These are phyloP conservation scores for Cryptomyrus ogoouensis DNA, from an alignment of 2,113 vertebrate genomes.

Conservation along the genomic window DNA sequence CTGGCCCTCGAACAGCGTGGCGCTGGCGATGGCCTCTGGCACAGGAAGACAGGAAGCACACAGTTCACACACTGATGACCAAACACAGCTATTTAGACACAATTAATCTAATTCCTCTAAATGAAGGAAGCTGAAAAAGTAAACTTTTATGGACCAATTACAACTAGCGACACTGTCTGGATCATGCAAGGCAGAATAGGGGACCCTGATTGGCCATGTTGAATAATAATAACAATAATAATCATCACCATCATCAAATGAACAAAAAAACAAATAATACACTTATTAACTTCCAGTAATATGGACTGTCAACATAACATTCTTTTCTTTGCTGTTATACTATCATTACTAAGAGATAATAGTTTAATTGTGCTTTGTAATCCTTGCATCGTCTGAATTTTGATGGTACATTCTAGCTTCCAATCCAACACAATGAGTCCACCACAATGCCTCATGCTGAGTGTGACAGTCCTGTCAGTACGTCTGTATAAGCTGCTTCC, in stretches of 20 bases:
- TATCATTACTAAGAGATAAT: neutral
- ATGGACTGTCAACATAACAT: neutral
- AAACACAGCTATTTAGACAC: neutral
- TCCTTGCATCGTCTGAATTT: neutral
- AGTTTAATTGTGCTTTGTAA: neutral
- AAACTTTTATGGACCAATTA: neutral
- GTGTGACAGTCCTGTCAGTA: neutral
- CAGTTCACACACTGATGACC: neutral
- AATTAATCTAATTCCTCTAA: neutral
- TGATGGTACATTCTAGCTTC: neutral
- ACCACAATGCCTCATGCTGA: neutral
- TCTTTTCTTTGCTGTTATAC: neutral
- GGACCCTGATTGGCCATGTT: neutral
- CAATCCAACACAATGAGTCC: neutral
- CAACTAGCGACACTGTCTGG: neutral
- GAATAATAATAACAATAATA: neutral
- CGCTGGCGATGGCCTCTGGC: conserved; percentile 73
- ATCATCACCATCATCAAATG: neutral
- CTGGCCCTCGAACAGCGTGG: conserved; percentile 71
- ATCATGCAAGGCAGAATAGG: neutral
- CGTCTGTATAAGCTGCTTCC: neutral
- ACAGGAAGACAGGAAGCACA: neutral
- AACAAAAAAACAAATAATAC: neutral
- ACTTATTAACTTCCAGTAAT: neutral
- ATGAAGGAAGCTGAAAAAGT: neutral